Evolutionary conservation across 2,888 invertebrate species (phyloP), one percentile per base, ranked within the genome.

Genomic region (Heliconius hortense): DNA sequence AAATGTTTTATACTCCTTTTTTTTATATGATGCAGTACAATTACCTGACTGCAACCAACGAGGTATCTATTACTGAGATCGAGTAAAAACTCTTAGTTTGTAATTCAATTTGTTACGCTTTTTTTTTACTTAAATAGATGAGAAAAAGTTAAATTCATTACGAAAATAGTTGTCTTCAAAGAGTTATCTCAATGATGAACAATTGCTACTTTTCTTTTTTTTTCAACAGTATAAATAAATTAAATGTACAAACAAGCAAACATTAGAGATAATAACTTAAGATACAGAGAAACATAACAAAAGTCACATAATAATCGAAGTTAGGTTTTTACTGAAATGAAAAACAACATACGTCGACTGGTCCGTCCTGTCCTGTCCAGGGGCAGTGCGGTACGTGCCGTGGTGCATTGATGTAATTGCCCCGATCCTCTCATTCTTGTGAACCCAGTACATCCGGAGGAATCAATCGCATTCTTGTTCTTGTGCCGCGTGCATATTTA

Each of bases 371-470:
- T 86, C 84, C 84, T 84, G 88, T 87, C 48, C 48, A 18, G 18
- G 4, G 43, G 13, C 87, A 85, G 85, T 80, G 86, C 48, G 4
- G 48, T 88, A 88, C 88, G 89, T 89, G 91, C 89, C 87, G 85
- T 81, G 85, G 84, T 85, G 87, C 88, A 88, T 90, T 89, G 88
- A 89, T 89, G 91, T 90, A 90, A 91, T 92, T 91, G 89, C 90
- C 85, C 85, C 62, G 63, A 84, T 80, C 82, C 56, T 60, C 48
- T 74, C 77, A 78, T 76, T 87, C 87, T 83, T 78, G 82, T 87
- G 85, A 86, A 86, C 81, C 81, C 80, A 81, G 63, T 72, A 68
- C 72, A 77, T 77, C 71, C 73, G 71, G 70, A 73, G 67, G 75
- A 74, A 77, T 77, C 80, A 84, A 84, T 82, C 81, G 83, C 81